phyloP scores from a whole-genome alignment of 2,797 vertebrate genomes.

The Gastrophryne carolinensis region DNA sequence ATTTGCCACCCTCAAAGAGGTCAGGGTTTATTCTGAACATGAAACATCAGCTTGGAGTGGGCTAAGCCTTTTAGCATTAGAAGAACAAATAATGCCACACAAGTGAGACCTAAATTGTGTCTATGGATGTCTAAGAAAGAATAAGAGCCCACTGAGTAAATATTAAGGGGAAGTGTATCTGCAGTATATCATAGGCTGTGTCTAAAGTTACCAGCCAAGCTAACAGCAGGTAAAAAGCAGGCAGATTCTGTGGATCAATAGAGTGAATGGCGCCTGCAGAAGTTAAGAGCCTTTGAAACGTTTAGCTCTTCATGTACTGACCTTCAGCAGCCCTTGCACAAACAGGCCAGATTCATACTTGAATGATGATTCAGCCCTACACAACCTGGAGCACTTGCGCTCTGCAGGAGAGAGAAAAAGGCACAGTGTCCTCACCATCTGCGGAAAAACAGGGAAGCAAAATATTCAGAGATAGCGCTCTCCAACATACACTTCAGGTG shows the following conservation, averaged over 20 bases:
- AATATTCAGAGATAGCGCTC: background rate
- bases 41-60: too few relatives aligned
- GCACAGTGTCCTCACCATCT: slow-evolving; percentile 94
- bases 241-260: background rate
- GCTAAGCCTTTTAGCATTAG: too few relatives aligned
- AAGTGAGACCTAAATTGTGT: too few relatives aligned
- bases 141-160: background rate
- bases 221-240: background rate
- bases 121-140: too few relatives aligned
- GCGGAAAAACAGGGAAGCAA: slow-evolving; percentile 11
- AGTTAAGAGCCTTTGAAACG: background rate
- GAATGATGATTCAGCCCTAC: slow-evolving; percentile 83
- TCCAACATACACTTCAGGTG: background rate
- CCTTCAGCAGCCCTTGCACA: slow-evolving; percentile 96
- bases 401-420: slow-evolving; percentile 92
- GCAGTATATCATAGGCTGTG: background rate
- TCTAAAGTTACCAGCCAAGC: background rate
- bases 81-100: too few relatives aligned
- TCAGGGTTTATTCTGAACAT: too few relatives aligned
- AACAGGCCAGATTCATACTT: slow-evolving; percentile 95
- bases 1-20: too few relatives aligned
- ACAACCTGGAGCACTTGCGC: slow-evolving; percentile 91
- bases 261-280: background rate
- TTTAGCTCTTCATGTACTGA: slow-evolving; percentile 60
- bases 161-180: background rate